Conservation (phyloP, 1,140 invertebrate species). For the Ridgeia piscesae region DNA sequence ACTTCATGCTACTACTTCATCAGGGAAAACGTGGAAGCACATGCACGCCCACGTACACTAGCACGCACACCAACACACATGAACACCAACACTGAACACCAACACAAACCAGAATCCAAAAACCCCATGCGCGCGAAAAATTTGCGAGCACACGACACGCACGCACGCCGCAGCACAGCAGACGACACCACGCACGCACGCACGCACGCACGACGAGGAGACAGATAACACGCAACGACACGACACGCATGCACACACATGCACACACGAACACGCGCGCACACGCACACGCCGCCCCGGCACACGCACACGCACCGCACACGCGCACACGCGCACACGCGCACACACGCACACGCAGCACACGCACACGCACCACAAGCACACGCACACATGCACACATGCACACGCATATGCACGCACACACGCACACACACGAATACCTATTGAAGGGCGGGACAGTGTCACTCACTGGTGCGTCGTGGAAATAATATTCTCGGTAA, state of each 20-base stretch:
- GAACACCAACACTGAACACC: neutral
- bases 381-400: constrained; percentile 8
- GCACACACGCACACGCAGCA: neutral
- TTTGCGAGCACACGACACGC: no score
- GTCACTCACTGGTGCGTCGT: neutral
- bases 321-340: neutral
- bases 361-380: constrained; percentile 9
- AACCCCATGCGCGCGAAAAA: no score
- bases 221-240: no score
- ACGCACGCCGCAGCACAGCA: no score
- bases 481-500: no score
- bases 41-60: no score
- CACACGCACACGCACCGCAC: constrained; percentile 7
- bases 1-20: no score
- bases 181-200: no score
- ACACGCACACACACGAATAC: constrained; percentile 3
- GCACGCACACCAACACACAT: neutral
- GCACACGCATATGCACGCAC: constrained; percentile 10
- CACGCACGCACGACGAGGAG: no score
- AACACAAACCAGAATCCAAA: no score
- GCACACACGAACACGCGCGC: neutral
- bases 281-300: neutral
- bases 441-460: no score
- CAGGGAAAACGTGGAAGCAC: no score
- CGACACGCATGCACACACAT: neutral